Conservation (phyloP, 2,797 vertebrate species). For the Denticeps clupeoides region DNA sequence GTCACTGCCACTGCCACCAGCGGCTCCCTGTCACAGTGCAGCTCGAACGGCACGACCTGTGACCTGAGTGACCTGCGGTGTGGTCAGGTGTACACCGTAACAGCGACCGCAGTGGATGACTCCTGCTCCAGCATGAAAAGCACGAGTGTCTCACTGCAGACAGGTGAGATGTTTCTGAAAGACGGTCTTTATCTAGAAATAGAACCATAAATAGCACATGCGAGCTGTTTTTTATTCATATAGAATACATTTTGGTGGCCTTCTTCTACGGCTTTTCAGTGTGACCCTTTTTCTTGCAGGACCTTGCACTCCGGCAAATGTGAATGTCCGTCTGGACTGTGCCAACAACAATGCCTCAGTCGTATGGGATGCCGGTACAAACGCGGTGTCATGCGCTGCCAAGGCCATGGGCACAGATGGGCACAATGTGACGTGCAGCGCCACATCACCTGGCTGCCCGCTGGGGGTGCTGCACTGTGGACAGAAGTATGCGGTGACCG, state of each 20-base stretch:
- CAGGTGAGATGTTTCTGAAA: conserved; percentile 35
- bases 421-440: conserved; percentile 36
- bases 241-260: too few relatives aligned
- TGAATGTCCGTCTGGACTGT: conserved; percentile 41
- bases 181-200: too few relatives aligned
- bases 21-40: conserved; percentile 25
- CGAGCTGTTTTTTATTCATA: too few relatives aligned
- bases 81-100: conserved; percentile 49
- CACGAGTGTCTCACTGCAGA: conserved; percentile 21
- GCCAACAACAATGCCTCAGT: conserved; percentile 36
- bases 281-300: conserved; percentile 32
- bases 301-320: conserved; percentile 52
- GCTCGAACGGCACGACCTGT: conserved; percentile 46
- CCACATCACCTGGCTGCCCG: conserved; percentile 28
- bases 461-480: conserved; percentile 49
- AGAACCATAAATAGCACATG: too few relatives aligned
- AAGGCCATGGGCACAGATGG: conserved; percentile 40
- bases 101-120: conserved; percentile 38
- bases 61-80: conserved; percentile 44
- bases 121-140: conserved; percentile 48
- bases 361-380: conserved; percentile 46
- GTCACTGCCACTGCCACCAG: conserved; percentile 26
- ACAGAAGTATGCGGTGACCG: conserved; percentile 47
- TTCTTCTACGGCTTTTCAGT: background rate
- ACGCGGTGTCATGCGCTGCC: conserved; percentile 47